These are phyloP conservation scores for Cheilosia pagana DNA, from an alignment of 2,888 invertebrate species.

Conservation along the genomic window DNA sequence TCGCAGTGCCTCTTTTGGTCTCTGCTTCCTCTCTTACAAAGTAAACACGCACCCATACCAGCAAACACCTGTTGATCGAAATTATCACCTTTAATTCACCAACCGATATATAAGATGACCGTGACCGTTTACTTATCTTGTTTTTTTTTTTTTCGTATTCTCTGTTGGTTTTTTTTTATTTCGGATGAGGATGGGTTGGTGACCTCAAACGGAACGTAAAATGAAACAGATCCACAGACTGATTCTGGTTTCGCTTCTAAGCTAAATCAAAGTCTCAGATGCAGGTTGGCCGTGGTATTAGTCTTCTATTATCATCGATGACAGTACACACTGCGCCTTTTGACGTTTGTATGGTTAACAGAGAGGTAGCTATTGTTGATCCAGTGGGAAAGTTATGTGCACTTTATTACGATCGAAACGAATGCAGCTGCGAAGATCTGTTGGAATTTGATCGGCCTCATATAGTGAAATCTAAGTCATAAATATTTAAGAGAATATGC, in stretches of 20 bases:
- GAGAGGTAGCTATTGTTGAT: not conserved
- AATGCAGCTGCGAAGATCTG: constrained; percentile 12
- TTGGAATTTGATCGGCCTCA: constrained; percentile 25
- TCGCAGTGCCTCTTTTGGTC: constrained; percentile 30
- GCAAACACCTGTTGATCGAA: constrained; percentile 50
- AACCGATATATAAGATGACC: constrained; percentile 71
- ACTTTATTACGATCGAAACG: not conserved
- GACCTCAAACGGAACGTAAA: constrained; percentile 51
- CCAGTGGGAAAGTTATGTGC: not conserved
- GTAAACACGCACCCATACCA: constrained; percentile 22
- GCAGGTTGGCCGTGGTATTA: constrained; percentile 22
- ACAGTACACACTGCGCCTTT: not conserved
- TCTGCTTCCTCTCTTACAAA: constrained; percentile 21
- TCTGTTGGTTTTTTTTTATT: constrained; percentile 9
- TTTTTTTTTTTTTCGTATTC: constrained; percentile 49
- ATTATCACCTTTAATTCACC: constrained; percentile 66
- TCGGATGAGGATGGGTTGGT: constrained; percentile 50
- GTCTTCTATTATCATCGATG: constrained; percentile 23
- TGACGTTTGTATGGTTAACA: too few species aligned
- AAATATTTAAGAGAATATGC: constrained; percentile 49
- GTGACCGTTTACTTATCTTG: constrained; percentile 67
- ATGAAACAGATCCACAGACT: constrained; percentile 27
- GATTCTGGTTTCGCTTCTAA: constrained; percentile 16
- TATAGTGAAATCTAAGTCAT: constrained; percentile 55
- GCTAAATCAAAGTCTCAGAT: not conserved